phyloP scores from a whole-genome alignment of 23 tunicate species.

The Styela clava region DNA sequence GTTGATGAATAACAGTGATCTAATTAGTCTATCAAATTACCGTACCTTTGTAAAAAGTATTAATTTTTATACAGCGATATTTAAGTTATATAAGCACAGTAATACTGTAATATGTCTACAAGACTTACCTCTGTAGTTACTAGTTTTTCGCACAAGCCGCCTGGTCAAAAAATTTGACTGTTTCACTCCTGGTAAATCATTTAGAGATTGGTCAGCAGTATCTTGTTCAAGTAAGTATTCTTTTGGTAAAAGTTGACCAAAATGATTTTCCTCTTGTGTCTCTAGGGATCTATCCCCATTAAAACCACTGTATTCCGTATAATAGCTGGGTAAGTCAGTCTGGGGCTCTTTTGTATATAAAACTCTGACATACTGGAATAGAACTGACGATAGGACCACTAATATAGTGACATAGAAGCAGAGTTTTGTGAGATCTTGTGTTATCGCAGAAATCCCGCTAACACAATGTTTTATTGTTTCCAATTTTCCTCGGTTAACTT shows the following conservation, averaged over 20 bases:
- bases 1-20: no score
- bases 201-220: background rate
- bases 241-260: constrained; percentile 19
- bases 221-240: background rate
- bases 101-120: background rate
- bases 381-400: background rate
- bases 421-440: constrained; percentile 21
- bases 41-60: background rate
- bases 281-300: background rate
- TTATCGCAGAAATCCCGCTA: background rate
- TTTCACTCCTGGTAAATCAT: background rate
- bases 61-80: no score
- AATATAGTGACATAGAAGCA: background rate
- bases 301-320: background rate
- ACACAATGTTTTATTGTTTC: background rate
- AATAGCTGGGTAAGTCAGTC: background rate
- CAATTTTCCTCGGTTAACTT: background rate
- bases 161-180: background rate
- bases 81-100: no score
- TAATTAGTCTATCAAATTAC: background rate
- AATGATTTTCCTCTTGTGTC: constrained; percentile 13
- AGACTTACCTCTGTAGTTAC: background rate
- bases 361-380: background rate
- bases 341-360: background rate
- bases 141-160: background rate